phyloP scores from a whole-genome alignment of 2,888 invertebrate genomes.

The Eupithecia inturbata region DNA sequence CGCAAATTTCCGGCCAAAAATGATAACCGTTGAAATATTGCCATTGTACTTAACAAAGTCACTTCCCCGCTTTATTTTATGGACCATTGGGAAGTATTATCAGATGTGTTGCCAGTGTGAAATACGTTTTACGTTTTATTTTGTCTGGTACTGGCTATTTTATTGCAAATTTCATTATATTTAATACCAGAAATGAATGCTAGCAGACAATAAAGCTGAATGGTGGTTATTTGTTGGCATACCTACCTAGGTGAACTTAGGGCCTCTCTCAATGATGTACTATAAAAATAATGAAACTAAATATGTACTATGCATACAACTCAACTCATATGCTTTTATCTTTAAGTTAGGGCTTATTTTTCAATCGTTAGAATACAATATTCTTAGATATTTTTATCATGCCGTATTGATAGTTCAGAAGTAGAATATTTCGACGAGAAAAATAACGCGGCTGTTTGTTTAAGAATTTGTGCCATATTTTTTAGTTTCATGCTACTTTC shows the following conservation, averaged over 20 bases:
- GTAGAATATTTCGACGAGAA: neutral
- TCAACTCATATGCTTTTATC: neutral
- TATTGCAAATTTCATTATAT: slow-evolving; percentile 12
- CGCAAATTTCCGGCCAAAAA: slow-evolving; percentile 71
- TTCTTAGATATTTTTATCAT: neutral
- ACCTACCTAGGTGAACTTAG: neutral
- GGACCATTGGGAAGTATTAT: slow-evolving; percentile 66
- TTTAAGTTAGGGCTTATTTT: neutral
- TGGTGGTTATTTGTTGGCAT: neutral
- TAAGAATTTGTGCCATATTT: neutral
- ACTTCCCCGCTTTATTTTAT: slow-evolving; percentile 60
- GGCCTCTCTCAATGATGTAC: neutral
- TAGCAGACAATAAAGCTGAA: neutral
- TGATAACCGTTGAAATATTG: slow-evolving; percentile 71
- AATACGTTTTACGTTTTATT: slow-evolving; percentile 53
- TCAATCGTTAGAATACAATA: too few relatives aligned
- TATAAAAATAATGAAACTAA: too few relatives aligned
- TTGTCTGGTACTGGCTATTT: slow-evolving; percentile 24
- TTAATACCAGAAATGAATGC: neutral
- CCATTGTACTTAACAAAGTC: slow-evolving; percentile 61
- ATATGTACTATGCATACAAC: neutral
- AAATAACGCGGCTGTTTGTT: neutral
- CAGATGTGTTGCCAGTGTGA: slow-evolving; percentile 57
- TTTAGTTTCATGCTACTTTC: neutral
- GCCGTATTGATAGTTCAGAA: neutral